Evolutionary conservation across 2,888 invertebrate species (phyloP), one percentile per base, ranked within the genome.

Genomic region (Mythimna ferrago): DNA sequence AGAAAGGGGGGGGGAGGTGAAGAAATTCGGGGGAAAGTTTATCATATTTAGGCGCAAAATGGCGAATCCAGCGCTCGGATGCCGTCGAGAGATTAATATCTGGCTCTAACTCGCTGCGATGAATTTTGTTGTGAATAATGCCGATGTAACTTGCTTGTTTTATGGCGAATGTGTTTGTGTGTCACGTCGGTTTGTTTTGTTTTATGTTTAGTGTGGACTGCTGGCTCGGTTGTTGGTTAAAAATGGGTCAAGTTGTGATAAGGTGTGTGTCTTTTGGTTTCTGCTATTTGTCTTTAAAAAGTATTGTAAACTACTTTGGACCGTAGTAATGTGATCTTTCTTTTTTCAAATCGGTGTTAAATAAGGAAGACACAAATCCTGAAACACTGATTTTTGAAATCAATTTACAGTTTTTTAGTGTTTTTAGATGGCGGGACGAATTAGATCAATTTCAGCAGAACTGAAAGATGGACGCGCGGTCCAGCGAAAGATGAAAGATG

Each of bases 1-100:
- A 93, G 92, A 91, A 90, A 87, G 72, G 90, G 86, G 94, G 92
- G 93, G 92, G 89, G 41, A 10, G 41, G 89, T 90, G 93, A 95
- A 95, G 95, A 96, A 96, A 96, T 95, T 96, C 92, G 94, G 95
- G 95, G 94, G 95, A 96, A 96, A 96, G 95, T 96, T 96, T 96
- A 96, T 96, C 96, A 96, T 96, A 96, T 96, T 96, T 96, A 95
- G 95, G 95, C 95, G 95, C 95, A 95, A 96, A 96, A 96, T 96
- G 95, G 95, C 95, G 95, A 95, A 96, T 96, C 95, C 95, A 94
- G 93, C 94, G 95, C 94, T 94, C 94, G 93, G 94, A 93, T 93
- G 94, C 93, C 91, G 93, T 91, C 91, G 92, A 89, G 92, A 95
- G 96, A 96, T 96, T 96, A 96, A 96, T 96, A 96, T 96, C 96